Conservation (phyloP, 1,140 invertebrate genomes). For the Rhysida immarginata region DNA sequence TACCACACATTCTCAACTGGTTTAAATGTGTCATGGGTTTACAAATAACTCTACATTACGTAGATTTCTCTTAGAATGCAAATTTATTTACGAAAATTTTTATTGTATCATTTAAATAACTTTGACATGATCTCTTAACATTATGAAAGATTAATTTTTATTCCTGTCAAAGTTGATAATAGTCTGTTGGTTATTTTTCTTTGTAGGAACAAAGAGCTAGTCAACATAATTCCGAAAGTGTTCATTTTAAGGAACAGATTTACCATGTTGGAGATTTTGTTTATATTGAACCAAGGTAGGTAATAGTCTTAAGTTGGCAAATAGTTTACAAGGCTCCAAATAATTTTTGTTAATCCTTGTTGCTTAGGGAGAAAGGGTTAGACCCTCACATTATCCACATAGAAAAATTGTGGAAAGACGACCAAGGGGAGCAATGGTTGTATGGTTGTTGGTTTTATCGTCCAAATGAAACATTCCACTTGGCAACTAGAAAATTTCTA, state of each 20-base stretch:
- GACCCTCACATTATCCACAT: slow-evolving; percentile 76
- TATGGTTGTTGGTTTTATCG: slow-evolving; percentile 74
- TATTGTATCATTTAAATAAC: too few relatives aligned
- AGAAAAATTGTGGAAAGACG: slow-evolving; percentile 69
- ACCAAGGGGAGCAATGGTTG: slow-evolving; percentile 67
- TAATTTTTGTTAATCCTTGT: not conserved
- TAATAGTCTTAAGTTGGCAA: too few relatives aligned
- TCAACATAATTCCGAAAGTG: slow-evolving; percentile 48
- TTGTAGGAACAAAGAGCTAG: slow-evolving; percentile 56
- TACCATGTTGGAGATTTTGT: slow-evolving; percentile 79
- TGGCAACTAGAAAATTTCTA: slow-evolving; percentile 84
- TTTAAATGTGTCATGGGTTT: too few relatives aligned
- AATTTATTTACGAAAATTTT: too few relatives aligned
- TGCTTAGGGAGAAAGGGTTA: slow-evolving; percentile 44
- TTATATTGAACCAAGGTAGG: slow-evolving; percentile 53
- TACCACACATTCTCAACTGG: too few relatives aligned
- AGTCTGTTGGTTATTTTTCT: slow-evolving; percentile 22
- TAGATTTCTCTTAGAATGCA: too few relatives aligned
- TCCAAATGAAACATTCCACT: slow-evolving; percentile 88
- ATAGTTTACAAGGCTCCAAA: not conserved
- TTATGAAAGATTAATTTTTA: too few relatives aligned
- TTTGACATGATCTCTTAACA: too few relatives aligned
- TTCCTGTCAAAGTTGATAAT: too few relatives aligned
- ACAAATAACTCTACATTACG: too few relatives aligned
- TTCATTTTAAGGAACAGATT: slow-evolving; percentile 52